phyloP scores from a whole-genome alignment of 2,888 invertebrate genomes.

The Coleophora flavipennella region DNA sequence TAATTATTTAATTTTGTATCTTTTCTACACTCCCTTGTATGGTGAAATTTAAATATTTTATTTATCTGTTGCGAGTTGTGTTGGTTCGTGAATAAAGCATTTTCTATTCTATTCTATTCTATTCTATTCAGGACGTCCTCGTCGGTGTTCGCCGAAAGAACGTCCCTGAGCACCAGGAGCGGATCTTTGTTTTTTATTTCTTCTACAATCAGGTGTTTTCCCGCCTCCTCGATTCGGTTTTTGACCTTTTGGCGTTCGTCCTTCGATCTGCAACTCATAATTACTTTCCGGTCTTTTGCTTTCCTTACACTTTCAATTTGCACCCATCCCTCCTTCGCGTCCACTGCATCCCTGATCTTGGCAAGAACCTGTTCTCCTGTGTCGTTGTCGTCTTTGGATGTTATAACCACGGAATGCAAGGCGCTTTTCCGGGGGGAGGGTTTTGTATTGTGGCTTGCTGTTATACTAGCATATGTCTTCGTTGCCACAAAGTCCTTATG shows the following conservation, averaged over 20 bases:
- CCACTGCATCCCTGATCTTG: neutral
- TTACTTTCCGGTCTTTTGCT: slow-evolving; percentile 9
- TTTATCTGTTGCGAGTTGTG: too few species aligned
- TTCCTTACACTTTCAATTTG: slow-evolving; percentile 10
- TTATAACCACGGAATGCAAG: neutral
- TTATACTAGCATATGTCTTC: too few species aligned
- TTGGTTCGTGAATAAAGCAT: too few species aligned
- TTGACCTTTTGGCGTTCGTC: slow-evolving; percentile 2
- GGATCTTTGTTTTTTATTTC: slow-evolving; percentile 9
- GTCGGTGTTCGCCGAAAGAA: neutral
- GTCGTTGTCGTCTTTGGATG: neutral
- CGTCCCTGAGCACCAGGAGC: slow-evolving; percentile 4
- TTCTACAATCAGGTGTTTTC: neutral
- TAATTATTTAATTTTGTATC: too few species aligned
- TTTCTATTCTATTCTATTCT: too few species aligned
- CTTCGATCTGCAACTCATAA: slow-evolving; percentile 7
- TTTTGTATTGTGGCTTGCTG: too few species aligned
- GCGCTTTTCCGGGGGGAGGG: too few species aligned
- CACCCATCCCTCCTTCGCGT: slow-evolving; percentile 7
- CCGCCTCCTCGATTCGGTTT: neutral
- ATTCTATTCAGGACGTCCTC: neutral
- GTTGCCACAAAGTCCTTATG: too few species aligned
- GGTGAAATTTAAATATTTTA: too few species aligned
- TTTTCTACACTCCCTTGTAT: too few species aligned
- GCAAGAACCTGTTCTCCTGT: neutral